These are phyloP conservation scores for Ammospiza nelsoni DNA, from an alignment of 2,113 vertebrate genomes.

Conservation along the genomic window DNA sequence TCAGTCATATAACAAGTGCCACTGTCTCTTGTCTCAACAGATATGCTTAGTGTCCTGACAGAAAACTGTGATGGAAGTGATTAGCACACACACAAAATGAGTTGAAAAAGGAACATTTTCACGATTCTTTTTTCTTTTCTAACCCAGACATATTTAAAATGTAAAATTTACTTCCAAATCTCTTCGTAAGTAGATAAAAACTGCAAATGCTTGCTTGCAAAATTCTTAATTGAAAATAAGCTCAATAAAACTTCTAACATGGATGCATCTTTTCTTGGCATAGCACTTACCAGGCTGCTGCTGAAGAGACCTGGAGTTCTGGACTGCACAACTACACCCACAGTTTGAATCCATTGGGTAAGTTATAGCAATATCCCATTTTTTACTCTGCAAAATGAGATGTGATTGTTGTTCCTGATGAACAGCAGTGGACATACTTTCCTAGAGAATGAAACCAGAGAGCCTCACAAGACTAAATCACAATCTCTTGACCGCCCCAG, in stretches of 20 bases:
- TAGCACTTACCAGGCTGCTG: neutral
- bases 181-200: neutral
- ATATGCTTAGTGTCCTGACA: neutral
- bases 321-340: neutral
- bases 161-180: neutral
- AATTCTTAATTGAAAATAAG: neutral
- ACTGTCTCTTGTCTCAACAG: neutral
- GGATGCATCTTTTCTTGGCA: neutral
- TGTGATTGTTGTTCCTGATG: neutral
- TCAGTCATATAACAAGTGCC: neutral
- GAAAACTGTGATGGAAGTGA: neutral
- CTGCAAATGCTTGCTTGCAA: neutral
- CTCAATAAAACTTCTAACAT: neutral
- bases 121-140: neutral
- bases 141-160: neutral
- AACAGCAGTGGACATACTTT: neutral
- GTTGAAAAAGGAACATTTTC: neutral
- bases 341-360: neutral
- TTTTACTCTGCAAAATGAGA: neutral
- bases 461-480: neutral
- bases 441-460: neutral
- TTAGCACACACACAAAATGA: neutral
- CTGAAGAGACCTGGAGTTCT: neutral
- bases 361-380: neutral
- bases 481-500: neutral